A percentile compares a stretch with the other conserved stretches of the same genome.
Conservation (phyloP, 2,888 invertebrate genomes). For the Orchesella flavescens region DNA sequence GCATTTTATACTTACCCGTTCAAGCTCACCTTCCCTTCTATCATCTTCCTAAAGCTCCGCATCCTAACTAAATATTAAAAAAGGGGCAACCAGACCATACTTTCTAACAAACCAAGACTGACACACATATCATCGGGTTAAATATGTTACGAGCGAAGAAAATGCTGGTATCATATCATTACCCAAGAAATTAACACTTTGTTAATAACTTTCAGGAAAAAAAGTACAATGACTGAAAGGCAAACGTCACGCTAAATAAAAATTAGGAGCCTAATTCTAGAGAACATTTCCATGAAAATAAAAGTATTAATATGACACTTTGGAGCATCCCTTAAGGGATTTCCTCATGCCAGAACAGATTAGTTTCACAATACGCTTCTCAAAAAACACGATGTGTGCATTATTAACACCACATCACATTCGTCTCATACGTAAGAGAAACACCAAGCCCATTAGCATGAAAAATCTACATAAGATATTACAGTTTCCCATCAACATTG, state of each 20-base stretch:
- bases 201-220: constrained; percentile 57
- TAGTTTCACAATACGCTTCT: background rate
- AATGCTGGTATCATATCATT: constrained; percentile 53
- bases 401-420: too few species aligned
- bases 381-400: too few species aligned
- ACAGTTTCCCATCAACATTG: constrained; percentile 3
- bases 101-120: constrained; percentile 22
- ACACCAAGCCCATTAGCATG: constrained; percentile 50
- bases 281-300: constrained; percentile 50
- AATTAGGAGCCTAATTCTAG: constrained; percentile 49
- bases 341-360: constrained; percentile 44
- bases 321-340: constrained; percentile 56
- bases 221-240: constrained; percentile 54
- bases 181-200: constrained; percentile 60
- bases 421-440: background rate
- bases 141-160: too few species aligned
- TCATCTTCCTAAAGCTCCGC: too few species aligned
- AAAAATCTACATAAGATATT: constrained; percentile 52
- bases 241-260: constrained; percentile 60
- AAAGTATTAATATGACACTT: constrained; percentile 49
- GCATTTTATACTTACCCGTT: constrained; percentile 20
- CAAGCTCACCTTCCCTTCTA: constrained; percentile 27
- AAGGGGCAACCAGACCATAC: background rate
- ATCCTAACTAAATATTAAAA: background rate
- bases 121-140: constrained; percentile 4